Percentiles rank a stretch among this genome's conserved stretches.
Evolutionary conservation across 2,888 invertebrate genomes (phyloP).

Genomic region (Apamea monoglypha): DNA sequence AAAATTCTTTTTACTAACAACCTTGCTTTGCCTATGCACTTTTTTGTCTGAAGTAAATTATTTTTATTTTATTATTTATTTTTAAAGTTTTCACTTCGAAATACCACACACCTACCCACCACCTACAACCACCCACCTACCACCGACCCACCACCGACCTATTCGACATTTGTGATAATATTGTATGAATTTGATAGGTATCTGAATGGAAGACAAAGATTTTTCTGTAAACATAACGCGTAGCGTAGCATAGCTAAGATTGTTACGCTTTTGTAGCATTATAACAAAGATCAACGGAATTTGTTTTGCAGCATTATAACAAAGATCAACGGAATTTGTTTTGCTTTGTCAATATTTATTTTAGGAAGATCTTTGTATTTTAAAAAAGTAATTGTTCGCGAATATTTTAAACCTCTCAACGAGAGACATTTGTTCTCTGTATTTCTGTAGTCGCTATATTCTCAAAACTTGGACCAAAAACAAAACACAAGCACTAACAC

Average conservation of each 20-base stretch:
- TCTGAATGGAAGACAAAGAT: not conserved
- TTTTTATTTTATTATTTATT: too few relatives aligned
- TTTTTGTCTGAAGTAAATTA: too few relatives aligned
- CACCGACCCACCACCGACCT: too few relatives aligned
- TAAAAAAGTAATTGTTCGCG: not conserved
- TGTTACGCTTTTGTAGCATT: not conserved
- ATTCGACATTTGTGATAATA: not conserved
- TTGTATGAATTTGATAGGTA: not conserved
- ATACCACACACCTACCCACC: too few relatives aligned
- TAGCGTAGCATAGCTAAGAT: not conserved
- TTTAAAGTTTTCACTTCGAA: not conserved
- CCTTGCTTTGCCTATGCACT: too few relatives aligned
- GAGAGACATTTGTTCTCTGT: not conserved
- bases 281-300: not conserved
- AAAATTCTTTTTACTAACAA: too few relatives aligned
- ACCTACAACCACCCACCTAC: too few relatives aligned
- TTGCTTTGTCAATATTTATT: not conserved
- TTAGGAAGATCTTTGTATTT: not conserved
- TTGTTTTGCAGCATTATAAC: not conserved
- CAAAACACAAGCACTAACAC: conserved; percentile 79
- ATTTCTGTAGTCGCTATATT: not conserved
- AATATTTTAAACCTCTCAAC: not conserved
- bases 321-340: not conserved
- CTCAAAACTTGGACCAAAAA: conserved; percentile 64
- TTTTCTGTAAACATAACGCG: not conserved